Conservation (phyloP, 2,797 vertebrate species). For the Centroberyx gerrardi region DNA sequence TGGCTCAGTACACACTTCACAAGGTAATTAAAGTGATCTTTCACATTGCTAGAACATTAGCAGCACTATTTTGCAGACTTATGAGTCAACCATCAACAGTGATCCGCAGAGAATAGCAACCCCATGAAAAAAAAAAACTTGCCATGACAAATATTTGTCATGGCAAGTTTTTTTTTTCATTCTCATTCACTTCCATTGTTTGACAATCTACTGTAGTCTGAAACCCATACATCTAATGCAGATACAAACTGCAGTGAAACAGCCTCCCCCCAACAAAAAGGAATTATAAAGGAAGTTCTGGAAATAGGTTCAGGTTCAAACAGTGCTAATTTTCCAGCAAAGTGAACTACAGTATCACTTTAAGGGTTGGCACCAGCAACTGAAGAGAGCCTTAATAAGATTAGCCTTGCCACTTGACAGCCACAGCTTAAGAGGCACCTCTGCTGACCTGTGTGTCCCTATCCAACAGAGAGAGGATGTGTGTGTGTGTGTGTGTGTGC, state of each 20-base stretch:
- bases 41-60: conserved; percentile 29
- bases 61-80: neutral
- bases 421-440: conserved; percentile 74
- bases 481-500: conserved; percentile 28
- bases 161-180: neutral
- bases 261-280: neutral
- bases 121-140: too few species aligned
- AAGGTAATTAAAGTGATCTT: conserved; percentile 32
- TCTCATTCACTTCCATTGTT: neutral
- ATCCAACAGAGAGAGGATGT: conserved; percentile 44
- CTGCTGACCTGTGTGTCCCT: conserved; percentile 68
- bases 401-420: conserved; percentile 82
- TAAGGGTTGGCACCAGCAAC: conserved; percentile 66
- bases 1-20: conserved; percentile 13
- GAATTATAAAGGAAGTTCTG: neutral
- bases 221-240: neutral
- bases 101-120: conserved; percentile 1
- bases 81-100: neutral
- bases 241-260: neutral
- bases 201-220: neutral
- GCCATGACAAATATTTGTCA: neutral
- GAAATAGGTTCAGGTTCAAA: conserved; percentile 21
- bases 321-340: conserved; percentile 8
- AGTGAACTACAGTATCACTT: conserved; percentile 60
- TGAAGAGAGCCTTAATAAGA: conserved; percentile 81